Evolutionary conservation across 2,113 vertebrate genomes (phyloP), one percentile per base, ranked within the genome.

Genomic region (Serilophus lunatus): DNA sequence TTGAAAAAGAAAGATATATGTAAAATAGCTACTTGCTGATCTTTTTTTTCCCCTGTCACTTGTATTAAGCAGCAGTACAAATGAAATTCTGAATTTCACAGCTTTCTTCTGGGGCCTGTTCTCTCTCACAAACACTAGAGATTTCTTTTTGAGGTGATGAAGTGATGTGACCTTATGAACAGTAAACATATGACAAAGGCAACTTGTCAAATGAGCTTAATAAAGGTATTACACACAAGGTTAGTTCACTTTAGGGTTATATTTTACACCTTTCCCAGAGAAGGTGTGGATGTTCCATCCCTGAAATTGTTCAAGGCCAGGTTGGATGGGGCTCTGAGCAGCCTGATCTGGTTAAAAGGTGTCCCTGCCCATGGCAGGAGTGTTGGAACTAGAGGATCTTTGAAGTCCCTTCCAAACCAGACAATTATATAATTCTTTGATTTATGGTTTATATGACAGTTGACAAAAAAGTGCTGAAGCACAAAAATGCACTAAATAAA

Each of bases 21-120:
- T 65, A 89, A 95, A 91, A 72, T 50, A 89, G 59, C 45, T 59
- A 12, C 53, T 85, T 87, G 28, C 33, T 91, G 10, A 20, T 71
- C n/a, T 42, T 2, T 36, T n/a, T 81, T 90, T 93, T 74, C 25
- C n/a, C 10, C 56, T 82, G 29, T 71, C 38, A 22, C 53, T 76
- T 65, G 47, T 57, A 3, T 79, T 82, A 81, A 68, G 35, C 31
- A 79, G 25, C 1, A 5, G 17, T 53, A 69, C 19, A 31, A 93
- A 45, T 2, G 26, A 79, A 65, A 12, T 26, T 17, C 26, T 40
- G 60, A 57, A 86, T 53, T 51, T 72, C 61, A 54, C 20, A 54
- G 22, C 23, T 83, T 66, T 60, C 7, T 75, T 83, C 57, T 38
- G 26, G 53, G 47, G 12, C 7, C 35, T 83, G 7, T 59, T 86